Conservation (phyloP, 2,888 invertebrate species). For the Stenichneumon culpator region DNA sequence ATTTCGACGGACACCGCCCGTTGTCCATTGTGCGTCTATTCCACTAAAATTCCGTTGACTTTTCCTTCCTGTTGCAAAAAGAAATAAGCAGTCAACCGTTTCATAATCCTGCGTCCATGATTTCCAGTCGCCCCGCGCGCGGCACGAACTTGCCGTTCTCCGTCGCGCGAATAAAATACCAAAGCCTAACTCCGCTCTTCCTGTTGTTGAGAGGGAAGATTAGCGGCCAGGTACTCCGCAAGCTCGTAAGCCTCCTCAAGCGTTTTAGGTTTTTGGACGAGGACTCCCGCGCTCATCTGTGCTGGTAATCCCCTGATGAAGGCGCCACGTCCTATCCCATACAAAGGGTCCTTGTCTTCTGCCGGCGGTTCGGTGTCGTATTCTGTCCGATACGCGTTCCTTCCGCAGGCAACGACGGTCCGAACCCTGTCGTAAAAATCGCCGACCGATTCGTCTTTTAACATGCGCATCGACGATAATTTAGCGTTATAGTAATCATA, state of each 20-base stretch:
- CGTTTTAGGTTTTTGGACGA: background rate
- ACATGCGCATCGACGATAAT: no score
- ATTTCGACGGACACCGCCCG: no score
- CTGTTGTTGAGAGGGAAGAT: no score
- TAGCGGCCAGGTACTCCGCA: background rate
- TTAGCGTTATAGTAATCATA: no score
- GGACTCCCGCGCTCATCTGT: background rate
- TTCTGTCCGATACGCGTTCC: background rate
- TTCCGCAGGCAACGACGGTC: background rate
- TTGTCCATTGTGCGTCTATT: no score
- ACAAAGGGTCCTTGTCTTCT: background rate
- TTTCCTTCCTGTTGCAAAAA: no score
- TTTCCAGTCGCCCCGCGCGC: background rate
- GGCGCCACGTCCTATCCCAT: background rate
- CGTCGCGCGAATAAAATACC: background rate
- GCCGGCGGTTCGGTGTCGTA: background rate
- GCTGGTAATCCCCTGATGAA: slow-evolving; percentile 14
- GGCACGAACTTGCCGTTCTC: background rate
- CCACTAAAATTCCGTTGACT: no score
- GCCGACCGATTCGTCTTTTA: no score
- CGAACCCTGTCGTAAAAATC: no score
- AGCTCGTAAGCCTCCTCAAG: background rate
- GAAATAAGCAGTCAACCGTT: no score
- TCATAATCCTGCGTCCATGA: no score
- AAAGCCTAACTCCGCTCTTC: background rate